Base-by-base conservation (phyloP, 2,113 vertebrate genomes). In the Thunnus maccoyii region DNA sequence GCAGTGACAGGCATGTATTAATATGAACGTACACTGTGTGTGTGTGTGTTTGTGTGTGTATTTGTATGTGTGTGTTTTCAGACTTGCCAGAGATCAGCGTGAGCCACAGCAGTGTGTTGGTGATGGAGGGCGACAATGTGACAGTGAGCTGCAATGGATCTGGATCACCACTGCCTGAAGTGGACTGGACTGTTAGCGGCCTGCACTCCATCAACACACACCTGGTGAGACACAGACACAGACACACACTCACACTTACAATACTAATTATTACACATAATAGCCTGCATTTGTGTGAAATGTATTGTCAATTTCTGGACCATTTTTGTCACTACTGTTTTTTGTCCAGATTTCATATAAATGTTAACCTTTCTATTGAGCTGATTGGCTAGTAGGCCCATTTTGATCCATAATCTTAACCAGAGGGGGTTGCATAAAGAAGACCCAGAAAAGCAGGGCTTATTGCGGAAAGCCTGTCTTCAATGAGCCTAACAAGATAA, bases 121-220 rank as follows among this genome's bases (percentile, higher is more conserved):
- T 99, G 62, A 92, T 96, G 60, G 97, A 99, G 86, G 98, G 98
- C 0, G 97, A 97, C 90, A 99, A 97, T 0, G 96, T 97, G 0
- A 98, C 97, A 4, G 95, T 99, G 85, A 98, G 96, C 84, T 99
- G 98, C 88, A 99, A 99, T 0, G 98, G 98, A 78, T 97, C 98
- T 0, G 97, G 97, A 8, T 95, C 96, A 0, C 98, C 98, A 0
- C 87, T 99, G 89, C 98, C 98, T 0, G 98, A 99, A 0, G 98
- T 99, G 32, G 98, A 99, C 94, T 99, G 98, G 98, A 97, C 95
- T 0, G 97, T 99, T 76, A 93, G 94, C 0, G 96, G 96, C 5
- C 96, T 99, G 25, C 97, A 97, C 90, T 98, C 98, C 85, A 98
- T 99, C 94, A 99, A 98, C 94, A 99, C 97, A 3, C 98, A 99